phyloP scores from a whole-genome alignment of 2,888 invertebrate species.

The Machimus atricapillus region DNA sequence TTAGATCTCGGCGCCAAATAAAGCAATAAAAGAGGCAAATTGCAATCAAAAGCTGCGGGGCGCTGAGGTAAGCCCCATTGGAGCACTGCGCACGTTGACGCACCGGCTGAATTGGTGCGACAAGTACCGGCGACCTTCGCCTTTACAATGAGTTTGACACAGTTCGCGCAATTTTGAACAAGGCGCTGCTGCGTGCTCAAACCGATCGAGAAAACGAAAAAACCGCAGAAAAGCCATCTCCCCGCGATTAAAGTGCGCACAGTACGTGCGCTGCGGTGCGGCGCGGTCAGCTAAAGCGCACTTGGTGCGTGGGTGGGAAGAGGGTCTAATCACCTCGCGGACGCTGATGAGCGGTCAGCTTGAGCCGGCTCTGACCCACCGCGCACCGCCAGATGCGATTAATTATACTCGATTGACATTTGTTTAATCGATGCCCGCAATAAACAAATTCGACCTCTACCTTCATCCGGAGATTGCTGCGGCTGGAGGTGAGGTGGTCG shows the following conservation, averaged over 20 bases:
- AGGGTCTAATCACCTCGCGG: neutral
- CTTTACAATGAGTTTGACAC: neutral
- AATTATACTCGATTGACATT: conserved; percentile 42
- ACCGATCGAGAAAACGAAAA: neutral
- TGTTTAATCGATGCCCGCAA: conserved; percentile 41
- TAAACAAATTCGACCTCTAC: conserved; percentile 43
- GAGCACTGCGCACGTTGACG: neutral
- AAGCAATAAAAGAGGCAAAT: neutral
- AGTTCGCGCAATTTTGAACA: neutral
- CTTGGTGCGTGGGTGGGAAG: neutral
- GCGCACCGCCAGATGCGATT: conserved; percentile 32
- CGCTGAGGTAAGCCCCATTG: neutral
- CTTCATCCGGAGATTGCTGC: neutral
- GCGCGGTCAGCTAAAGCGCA: neutral
- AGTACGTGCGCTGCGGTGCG: neutral
- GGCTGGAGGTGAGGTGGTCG: neutral
- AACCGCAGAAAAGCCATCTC: neutral
- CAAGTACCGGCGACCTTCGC: neutral
- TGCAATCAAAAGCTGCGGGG: neutral
- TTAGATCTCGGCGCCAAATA: neutral
- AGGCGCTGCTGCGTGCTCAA: neutral
- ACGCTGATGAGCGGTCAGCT: neutral
- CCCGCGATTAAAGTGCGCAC: neutral
- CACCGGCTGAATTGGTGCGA: neutral
- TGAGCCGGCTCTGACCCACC: neutral